A percentile compares a stretch with the other conserved stretches of the same genome.
phyloP scores from a whole-genome alignment of 2,113 vertebrate genomes.

The Indri indri region DNA sequence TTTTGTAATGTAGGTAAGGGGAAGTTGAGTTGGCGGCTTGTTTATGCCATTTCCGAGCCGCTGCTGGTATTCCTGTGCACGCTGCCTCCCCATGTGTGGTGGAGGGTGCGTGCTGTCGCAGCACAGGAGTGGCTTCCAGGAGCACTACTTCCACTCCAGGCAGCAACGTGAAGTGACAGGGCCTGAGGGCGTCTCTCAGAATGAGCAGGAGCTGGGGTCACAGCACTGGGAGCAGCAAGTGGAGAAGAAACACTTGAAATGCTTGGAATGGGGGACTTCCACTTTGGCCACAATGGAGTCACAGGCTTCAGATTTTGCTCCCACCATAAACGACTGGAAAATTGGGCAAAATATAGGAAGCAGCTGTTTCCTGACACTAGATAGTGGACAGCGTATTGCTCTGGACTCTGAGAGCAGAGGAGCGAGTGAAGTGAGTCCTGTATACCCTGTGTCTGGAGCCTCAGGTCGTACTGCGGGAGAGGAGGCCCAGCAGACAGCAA shows the following conservation, averaged over 20 bases:
- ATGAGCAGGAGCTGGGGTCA: background rate
- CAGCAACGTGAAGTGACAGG: background rate
- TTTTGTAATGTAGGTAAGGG: background rate
- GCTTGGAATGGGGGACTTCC: background rate
- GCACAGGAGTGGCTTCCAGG: background rate
- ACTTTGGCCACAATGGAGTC: background rate
- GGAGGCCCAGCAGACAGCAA: background rate
- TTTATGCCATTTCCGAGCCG: background rate
- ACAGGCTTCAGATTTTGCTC: background rate
- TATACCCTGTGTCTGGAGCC: background rate
- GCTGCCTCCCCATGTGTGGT: background rate
- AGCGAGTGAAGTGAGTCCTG: background rate
- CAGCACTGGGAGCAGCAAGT: background rate
- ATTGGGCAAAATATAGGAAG: background rate
- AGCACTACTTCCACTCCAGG: background rate
- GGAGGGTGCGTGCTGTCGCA: too few relatives aligned
- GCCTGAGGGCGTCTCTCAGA: background rate
- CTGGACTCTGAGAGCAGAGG: background rate
- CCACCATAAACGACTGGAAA: background rate
- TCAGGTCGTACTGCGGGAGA: background rate
- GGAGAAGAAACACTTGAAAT: background rate
- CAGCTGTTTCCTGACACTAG: background rate
- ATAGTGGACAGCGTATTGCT: background rate
- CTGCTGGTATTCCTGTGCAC: background rate
- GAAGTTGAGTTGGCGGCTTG: background rate